Evolutionary conservation across 2,113 vertebrate species (phyloP), one percentile per base, ranked within the genome.

Genomic region (Syngnathus typhle): DNA sequence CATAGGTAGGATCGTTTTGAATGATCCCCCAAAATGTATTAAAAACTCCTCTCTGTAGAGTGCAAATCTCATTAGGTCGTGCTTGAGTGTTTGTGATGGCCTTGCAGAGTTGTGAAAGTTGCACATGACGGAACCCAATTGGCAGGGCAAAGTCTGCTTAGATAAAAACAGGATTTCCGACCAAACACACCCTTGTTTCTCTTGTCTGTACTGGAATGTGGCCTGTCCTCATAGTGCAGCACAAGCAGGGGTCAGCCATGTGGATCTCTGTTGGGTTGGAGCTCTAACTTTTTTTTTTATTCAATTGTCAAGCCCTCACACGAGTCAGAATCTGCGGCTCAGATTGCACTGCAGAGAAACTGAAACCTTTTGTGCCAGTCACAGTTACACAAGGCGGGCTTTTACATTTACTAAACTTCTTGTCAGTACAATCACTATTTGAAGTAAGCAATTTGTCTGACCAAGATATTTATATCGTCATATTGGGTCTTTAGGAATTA

Each of bases 141-240:
- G 58, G 37, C 18, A 47, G 67, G 11, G 6, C 62, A 76, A 81
- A 73, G 74, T 77, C 74, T 71, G 10, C 32, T 63, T 39, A 59
- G 60, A 74, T 74, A 73, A 77, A 23, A 23, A 19, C 62, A 27
- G 18, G 1, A 8, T 55, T 71, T 81, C 39, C 43, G 70, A 55
- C 55, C 37, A 81, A 72, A 60, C 60, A 9, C 58, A 49, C 61
- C 61, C 63, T 72, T 60, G 51, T 37, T 56, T 37, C 65, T n/a
- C 1, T 10, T 71, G 76, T 69, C 59, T 38, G n/a, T 2, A 7
- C 58, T 44, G 66, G 72, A 81, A 86, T 81, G 77, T 69, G 70
- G 49, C 73, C 44, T 11, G 46, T 73, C 66, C 69, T 71, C 18
- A 65, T 38, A n/a, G 18, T 16, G 55, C n/a, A 43, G 38, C 72